Percentiles rank a stretch among this genome's conserved stretches.
These are phyloP conservation scores for Leptopilina drosophilae DNA, from an alignment of 2,888 invertebrate species.

Conservation along the genomic window DNA sequence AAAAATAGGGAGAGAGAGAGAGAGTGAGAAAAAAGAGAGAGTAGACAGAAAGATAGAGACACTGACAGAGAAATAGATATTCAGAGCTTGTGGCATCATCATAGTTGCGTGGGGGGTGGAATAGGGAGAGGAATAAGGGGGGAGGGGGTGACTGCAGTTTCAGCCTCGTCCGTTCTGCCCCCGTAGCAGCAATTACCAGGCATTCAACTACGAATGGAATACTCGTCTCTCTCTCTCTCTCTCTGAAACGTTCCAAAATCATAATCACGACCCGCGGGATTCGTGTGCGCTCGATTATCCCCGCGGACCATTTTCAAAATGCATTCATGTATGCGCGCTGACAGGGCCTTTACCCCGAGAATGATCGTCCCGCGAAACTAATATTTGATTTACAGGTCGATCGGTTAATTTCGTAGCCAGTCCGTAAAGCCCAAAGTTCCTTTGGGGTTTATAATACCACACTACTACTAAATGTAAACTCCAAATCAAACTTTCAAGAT, in stretches of 20 bases:
- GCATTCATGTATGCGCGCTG: conserved; percentile 49
- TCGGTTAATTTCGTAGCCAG: conserved; percentile 36
- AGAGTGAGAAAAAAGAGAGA: not conserved
- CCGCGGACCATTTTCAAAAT: conserved; percentile 51
- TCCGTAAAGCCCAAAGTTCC: conserved; percentile 22
- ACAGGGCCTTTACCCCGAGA: conserved; percentile 33
- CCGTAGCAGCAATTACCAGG: conserved; percentile 65
- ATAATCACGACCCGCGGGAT: conserved; percentile 57
- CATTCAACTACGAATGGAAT: conserved; percentile 61
- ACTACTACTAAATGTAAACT: not conserved
- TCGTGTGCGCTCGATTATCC: conserved; percentile 54
- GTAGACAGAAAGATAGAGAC: not conserved
- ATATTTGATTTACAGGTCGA: conserved; percentile 33
- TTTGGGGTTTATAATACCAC: conserved; percentile 18
- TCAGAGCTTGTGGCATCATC: not conserved
- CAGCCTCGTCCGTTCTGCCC: conserved; percentile 46
- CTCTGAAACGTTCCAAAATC: conserved; percentile 50
- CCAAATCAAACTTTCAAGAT: conserved; percentile 18
- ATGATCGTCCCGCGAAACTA: conserved; percentile 34
- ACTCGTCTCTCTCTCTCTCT: conserved; percentile 28
- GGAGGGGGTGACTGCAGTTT: not conserved
- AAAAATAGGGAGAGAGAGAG: not conserved
- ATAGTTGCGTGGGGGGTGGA: not conserved
- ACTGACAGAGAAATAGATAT: conserved; percentile 29
- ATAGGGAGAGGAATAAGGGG: not conserved